Conservation (phyloP, 2,888 invertebrate species). For the Parnassius apollo region DNA sequence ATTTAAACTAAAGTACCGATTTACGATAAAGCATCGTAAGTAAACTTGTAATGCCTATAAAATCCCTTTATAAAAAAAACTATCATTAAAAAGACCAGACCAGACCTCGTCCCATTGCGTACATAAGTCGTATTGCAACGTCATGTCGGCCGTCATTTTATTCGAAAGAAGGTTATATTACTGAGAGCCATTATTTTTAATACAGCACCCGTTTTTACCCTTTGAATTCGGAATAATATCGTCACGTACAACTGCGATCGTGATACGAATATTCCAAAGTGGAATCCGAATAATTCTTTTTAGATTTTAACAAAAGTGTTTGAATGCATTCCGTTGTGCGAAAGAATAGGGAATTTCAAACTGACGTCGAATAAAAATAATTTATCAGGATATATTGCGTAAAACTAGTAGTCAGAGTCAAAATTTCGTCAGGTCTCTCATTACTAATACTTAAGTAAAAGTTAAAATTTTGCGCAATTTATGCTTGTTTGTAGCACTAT, state of each 20-base stretch:
- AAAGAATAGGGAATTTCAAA: background rate
- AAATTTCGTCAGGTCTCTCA: no score
- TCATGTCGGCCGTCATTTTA: conserved; percentile 31
- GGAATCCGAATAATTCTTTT: conserved; percentile 16
- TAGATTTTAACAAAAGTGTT: conserved; percentile 24
- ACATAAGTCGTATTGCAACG: conserved; percentile 42
- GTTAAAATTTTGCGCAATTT: no score
- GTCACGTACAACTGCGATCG: conserved; percentile 56
- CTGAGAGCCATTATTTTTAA: conserved; percentile 60
- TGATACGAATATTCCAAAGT: conserved; percentile 49
- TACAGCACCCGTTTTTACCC: conserved; percentile 59
- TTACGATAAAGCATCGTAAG: no score
- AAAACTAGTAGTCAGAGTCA: no score
- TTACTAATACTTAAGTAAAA: no score
- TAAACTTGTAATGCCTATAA: no score
- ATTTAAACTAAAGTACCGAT: no score
- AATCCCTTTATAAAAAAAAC: no score
- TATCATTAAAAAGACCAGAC: no score
- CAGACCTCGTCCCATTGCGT: background rate
- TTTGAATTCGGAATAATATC: conserved; percentile 73
- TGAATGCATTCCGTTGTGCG: conserved; percentile 22
- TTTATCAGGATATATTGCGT: no score
- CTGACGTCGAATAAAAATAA: no score
- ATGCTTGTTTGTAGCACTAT: no score
- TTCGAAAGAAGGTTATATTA: conserved; percentile 39